Evolutionary conservation across 2,797 vertebrate species (phyloP).

Genomic region (Apogon hyalosoma): DNA sequence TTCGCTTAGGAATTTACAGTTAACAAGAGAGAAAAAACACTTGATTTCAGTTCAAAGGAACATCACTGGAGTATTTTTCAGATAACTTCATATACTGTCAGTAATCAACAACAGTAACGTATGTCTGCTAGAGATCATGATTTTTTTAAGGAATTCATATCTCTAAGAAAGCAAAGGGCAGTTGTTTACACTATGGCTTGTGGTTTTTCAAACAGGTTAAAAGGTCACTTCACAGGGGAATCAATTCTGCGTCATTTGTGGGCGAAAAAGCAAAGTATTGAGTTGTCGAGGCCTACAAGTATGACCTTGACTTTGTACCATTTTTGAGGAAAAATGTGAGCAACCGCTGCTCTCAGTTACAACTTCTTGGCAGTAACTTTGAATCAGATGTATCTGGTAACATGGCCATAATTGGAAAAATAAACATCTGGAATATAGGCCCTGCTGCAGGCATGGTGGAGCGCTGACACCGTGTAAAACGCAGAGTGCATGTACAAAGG

Average conservation of each 20-base stretch:
- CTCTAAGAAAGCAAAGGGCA: not conserved
- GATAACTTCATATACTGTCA: not conserved
- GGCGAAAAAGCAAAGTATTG: not conserved
- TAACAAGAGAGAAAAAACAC: not conserved
- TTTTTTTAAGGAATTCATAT: not conserved
- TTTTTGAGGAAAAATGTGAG: slow-evolving; percentile 54
- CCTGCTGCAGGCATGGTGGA: slow-evolving; percentile 31
- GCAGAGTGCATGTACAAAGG: slow-evolving; percentile 32
- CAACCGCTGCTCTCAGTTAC: slow-evolving; percentile 60
- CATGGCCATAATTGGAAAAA: slow-evolving; percentile 69
- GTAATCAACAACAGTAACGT: not conserved
- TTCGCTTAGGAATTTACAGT: not conserved
- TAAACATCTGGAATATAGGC: slow-evolving; percentile 61
- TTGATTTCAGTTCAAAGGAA: slow-evolving; percentile 9
- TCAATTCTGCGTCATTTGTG: slow-evolving; percentile 24
- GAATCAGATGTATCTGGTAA: slow-evolving; percentile 68
- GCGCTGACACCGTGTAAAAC: slow-evolving; percentile 44
- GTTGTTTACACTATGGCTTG: not conserved
- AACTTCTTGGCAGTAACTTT: slow-evolving; percentile 58
- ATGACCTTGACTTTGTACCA: slow-evolving; percentile 44
- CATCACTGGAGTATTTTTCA: not conserved
- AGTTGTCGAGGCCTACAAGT: not conserved
- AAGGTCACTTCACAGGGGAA: slow-evolving; percentile 27
- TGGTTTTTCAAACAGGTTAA: slow-evolving; percentile 16
- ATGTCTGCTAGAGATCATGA: not conserved